These are phyloP conservation scores for Lasioglossum vierecki DNA, from an alignment of 2,888 invertebrate species.

Conservation along the genomic window DNA sequence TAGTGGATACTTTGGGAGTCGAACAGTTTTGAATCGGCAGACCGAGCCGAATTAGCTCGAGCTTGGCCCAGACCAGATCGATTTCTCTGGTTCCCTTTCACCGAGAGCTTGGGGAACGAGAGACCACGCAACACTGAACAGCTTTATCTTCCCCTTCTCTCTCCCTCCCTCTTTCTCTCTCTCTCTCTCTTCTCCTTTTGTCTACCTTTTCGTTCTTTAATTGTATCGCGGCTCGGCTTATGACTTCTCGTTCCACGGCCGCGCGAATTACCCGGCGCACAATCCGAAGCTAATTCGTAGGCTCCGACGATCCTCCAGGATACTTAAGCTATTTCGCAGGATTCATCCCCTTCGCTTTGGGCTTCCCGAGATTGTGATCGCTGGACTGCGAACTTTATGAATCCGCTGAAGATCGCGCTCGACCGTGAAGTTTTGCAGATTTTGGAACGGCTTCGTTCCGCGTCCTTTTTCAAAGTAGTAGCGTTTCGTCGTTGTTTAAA, in stretches of 20 bases:
- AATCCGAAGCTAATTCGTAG: neutral
- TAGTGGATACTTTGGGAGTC: constrained; percentile 64
- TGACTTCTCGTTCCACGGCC: constrained; percentile 4
- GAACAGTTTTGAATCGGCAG: constrained; percentile 72
- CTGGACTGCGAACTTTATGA: neutral
- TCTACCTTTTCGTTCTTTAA: constrained; percentile 5
- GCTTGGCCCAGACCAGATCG: constrained; percentile 61
- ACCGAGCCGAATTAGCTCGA: constrained; percentile 72
- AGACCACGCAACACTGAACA: constrained; percentile 31
- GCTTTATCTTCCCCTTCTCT: constrained; percentile 32
- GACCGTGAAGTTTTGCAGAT: neutral
- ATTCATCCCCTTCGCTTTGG: neutral
- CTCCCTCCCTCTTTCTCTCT: neutral
- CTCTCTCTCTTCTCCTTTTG: neutral
- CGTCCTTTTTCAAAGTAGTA: neutral
- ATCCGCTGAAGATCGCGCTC: neutral
- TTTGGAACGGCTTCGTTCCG: neutral
- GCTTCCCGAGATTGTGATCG: neutral
- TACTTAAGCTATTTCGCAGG: neutral
- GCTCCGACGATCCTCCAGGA: neutral
- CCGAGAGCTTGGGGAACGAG: neutral
- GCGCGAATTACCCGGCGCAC: constrained; percentile 1
- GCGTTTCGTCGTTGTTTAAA: neutral
- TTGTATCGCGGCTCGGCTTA: constrained; percentile 17
- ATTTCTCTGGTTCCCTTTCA: constrained; percentile 49